Evolutionary conservation across 2,888 invertebrate genomes (phyloP).

Genomic region (Xylophagus ater): DNA sequence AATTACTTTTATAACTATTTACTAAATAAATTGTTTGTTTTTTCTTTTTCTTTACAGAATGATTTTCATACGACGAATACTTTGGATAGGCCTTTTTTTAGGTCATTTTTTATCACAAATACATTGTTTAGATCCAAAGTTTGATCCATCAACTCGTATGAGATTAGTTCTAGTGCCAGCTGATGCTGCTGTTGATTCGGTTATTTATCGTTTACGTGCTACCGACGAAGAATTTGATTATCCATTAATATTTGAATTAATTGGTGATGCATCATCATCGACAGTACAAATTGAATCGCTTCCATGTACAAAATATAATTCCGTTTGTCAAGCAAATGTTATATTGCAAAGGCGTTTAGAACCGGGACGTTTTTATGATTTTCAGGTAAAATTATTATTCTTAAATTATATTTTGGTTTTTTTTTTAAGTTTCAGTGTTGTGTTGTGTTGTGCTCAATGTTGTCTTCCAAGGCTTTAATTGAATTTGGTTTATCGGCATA

Average conservation of each 20-base stretch:
- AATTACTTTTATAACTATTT: too few relatives aligned
- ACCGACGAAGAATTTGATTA: conserved; percentile 81
- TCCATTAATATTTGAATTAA: conserved; percentile 69
- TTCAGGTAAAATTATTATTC: conserved; percentile 42
- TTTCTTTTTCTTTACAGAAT: conserved; percentile 13
- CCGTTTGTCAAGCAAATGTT: conserved; percentile 81
- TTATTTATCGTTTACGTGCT: conserved; percentile 78
- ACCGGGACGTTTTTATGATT: conserved; percentile 75
- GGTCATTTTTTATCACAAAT: conserved; percentile 35
- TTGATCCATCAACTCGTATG: conserved; percentile 76
- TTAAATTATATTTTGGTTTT: too few relatives aligned
- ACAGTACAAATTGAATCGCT: conserved; percentile 69
- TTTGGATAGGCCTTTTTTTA: conserved; percentile 14
- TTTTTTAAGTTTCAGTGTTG: too few relatives aligned
- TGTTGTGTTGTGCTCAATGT: too few relatives aligned
- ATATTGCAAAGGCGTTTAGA: conserved; percentile 64
- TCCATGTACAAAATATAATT: conserved; percentile 76
- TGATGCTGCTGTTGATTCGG: conserved; percentile 70
- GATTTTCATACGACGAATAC: conserved; percentile 12
- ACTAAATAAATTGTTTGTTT: background rate
- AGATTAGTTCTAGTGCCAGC: conserved; percentile 70
- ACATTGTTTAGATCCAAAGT: conserved; percentile 58
- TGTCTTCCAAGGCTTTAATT: too few relatives aligned
- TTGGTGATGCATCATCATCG: conserved; percentile 62
- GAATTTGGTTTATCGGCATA: too few relatives aligned